Evolutionary conservation across 1,140 invertebrate genomes (phyloP).

Genomic region (Lordiphosa stackelbergi): DNA sequence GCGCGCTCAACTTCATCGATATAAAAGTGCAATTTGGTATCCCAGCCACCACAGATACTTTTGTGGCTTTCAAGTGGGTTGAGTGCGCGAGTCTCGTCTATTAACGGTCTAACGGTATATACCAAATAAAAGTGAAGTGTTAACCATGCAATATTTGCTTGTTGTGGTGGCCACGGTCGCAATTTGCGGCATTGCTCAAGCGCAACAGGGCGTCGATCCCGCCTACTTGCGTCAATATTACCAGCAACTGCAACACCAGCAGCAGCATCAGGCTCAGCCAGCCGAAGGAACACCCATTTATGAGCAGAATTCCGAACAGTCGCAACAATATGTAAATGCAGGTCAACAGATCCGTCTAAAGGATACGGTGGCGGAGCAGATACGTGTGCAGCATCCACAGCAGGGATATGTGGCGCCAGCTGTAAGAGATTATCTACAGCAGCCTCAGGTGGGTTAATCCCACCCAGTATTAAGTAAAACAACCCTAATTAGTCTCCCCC

Average conservation of each 20-base stretch:
- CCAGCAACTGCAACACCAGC: conserved; percentile 66
- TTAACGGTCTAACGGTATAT: neutral
- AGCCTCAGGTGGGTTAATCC: conserved; percentile 49
- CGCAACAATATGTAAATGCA: conserved; percentile 67
- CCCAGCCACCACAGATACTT: conserved; percentile 59
- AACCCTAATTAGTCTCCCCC: neutral
- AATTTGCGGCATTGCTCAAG: conserved; percentile 42
- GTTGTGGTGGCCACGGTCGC: conserved; percentile 63
- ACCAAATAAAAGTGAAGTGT: conserved; percentile 18
- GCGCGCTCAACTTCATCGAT: conserved; percentile 31
- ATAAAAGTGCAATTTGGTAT: conserved; percentile 72
- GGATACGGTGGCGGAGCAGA: conserved; percentile 72
- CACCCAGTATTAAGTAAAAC: too few species aligned
- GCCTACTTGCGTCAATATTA: conserved; percentile 75
- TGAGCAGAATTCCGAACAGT: conserved; percentile 73
- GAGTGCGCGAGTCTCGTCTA: conserved; percentile 33
- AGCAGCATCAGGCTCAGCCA: conserved; percentile 49
- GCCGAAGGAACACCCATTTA: conserved; percentile 70
- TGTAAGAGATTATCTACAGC: conserved; percentile 64
- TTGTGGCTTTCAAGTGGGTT: conserved; percentile 57
- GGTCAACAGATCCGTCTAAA: conserved; percentile 70
- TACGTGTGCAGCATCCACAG: conserved; percentile 64
- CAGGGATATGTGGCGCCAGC: conserved; percentile 69
- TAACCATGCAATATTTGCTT: conserved; percentile 53
- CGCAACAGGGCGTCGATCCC: conserved; percentile 71